Conservation (phyloP, 2,888 invertebrate genomes). For the Aricia artaxerxes region DNA sequence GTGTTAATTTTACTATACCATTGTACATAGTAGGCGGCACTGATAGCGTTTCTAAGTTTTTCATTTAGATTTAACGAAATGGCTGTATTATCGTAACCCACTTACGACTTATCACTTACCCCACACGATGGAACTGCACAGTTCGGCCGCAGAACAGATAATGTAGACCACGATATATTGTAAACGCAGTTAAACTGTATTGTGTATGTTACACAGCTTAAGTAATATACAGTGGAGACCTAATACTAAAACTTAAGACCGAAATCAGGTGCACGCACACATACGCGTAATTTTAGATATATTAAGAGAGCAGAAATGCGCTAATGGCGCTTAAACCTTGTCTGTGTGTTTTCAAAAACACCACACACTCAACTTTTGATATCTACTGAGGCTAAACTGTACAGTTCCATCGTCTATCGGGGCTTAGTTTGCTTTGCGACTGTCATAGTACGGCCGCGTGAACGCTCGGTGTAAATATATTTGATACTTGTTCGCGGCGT, state of each 20-base stretch:
- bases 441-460: constrained; percentile 47
- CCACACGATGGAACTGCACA: background rate
- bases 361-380: background rate
- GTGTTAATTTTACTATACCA: constrained; percentile 56
- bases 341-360: background rate
- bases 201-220: too few species aligned
- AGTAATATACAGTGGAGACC: too few species aligned
- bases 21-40: constrained; percentile 75
- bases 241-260: too few species aligned
- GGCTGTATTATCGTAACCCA: constrained; percentile 67
- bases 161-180: background rate
- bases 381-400: background rate
- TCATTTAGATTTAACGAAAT: constrained; percentile 60
- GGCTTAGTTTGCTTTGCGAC: constrained; percentile 50
- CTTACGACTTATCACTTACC: constrained; percentile 24
- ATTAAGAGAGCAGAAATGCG: background rate
- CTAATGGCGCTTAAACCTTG: too few species aligned
- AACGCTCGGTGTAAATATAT: constrained; percentile 66
- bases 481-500: constrained; percentile 62
- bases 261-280: too few species aligned
- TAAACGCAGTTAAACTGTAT: too few species aligned
- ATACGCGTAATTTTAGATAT: too few species aligned
- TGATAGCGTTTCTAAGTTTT: constrained; percentile 73
- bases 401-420: background rate
- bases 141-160: background rate